Evolutionary conservation across 2,888 invertebrate genomes (phyloP), one percentile per base, ranked within the genome.

Genomic region (Limnephilus auricula): DNA sequence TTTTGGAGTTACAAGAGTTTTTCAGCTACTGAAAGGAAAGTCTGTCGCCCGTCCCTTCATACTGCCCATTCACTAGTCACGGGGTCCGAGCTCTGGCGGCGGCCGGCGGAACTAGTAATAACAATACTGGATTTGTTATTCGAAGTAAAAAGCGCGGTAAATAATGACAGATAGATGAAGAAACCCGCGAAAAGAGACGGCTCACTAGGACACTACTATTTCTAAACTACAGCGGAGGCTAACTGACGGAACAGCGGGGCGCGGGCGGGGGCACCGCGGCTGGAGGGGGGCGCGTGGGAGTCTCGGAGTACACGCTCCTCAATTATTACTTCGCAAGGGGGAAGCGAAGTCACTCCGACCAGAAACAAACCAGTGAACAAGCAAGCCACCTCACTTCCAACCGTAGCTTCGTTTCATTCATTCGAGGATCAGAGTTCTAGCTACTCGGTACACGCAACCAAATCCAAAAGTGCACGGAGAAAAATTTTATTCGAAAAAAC

Each of bases 181-280:
- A 89, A 89, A 50, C 32, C 82, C 90, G 84, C 84, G 90, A 90
- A 90, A 90, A 90, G 83, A 84, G 84, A 79, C 90, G 65, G 65
- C 65, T 65, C 65, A 65, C 25, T 65, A 79, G 30, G 40, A 84
- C 90, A 90, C 90, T 90, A 90, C 90, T 90, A 78, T 78, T 90
- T 84, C 90, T 90, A 90, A 79, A 90, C 90, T 90, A 90, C 84
- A 83, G 78, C 90, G 40, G 90, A 90, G 90, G 84, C 84, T 83
- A 84, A 90, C 90, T 90, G 90, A 84, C 83, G 90, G 84, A 84
- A 84, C 37, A 79, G 84, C 32, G 83, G 90, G 84, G 65, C 65
- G 65, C 65, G 82, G 83, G 84, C 50, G 78, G 80, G 90, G 65
- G 90, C 78, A 37, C 18, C 32, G 87, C 82, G 18, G 82, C 82